phyloP scores from a whole-genome alignment of 2,888 invertebrate genomes.

The Diogma glabrata region DNA sequence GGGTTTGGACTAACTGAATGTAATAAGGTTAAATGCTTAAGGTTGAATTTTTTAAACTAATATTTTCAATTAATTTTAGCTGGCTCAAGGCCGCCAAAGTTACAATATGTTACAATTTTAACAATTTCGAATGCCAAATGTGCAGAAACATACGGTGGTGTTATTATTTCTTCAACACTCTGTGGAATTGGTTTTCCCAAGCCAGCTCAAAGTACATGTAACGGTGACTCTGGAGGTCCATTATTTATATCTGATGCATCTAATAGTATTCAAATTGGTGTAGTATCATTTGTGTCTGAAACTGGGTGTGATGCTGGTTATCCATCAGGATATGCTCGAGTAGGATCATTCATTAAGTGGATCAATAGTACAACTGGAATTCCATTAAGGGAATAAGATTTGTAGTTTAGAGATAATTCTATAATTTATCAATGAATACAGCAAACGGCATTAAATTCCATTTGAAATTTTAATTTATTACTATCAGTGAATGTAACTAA shows the following conservation, averaged over 20 bases:
- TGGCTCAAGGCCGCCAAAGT: not conserved
- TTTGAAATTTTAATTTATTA: too few relatives aligned
- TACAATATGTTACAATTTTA: slow-evolving; percentile 10
- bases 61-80: not conserved
- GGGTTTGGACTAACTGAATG: not conserved
- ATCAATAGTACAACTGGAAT: slow-evolving; percentile 16
- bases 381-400: too few relatives aligned
- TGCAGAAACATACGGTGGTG: slow-evolving; percentile 14
- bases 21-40: not conserved
- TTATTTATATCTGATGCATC: slow-evolving; percentile 14
- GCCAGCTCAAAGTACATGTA: slow-evolving; percentile 16
- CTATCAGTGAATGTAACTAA: too few relatives aligned
- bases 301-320: slow-evolving; percentile 17
- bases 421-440: too few relatives aligned
- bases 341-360: slow-evolving; percentile 18
- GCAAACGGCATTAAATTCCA: too few relatives aligned
- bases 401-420: too few relatives aligned
- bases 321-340: slow-evolving; percentile 19
- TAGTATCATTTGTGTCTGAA: slow-evolving; percentile 18
- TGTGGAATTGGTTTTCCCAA: slow-evolving; percentile 17
- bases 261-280: slow-evolving; percentile 17
- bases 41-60: not conserved
- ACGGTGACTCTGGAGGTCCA: slow-evolving; percentile 20
- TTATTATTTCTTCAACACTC: slow-evolving; percentile 16
- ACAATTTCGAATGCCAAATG: slow-evolving; percentile 17